Evolutionary conservation across 2,113 vertebrate species (phyloP).

Genomic region (Hipposideros armiger): DNA sequence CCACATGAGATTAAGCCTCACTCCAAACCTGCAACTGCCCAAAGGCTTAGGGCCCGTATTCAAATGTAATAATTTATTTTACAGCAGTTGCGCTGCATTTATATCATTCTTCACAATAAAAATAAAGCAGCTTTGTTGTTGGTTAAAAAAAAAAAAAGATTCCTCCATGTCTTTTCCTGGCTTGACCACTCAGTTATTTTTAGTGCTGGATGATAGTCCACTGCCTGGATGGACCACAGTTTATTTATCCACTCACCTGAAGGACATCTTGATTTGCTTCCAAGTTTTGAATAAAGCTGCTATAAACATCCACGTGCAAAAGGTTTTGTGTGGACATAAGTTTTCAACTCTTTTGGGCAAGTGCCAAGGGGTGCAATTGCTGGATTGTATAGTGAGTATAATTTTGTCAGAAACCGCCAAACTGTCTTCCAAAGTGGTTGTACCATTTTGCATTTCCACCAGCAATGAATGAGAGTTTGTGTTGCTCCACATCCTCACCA

Average conservation of each 20-base stretch:
- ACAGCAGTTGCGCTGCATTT: neutral
- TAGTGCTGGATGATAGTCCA: neutral
- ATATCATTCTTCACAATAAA: neutral
- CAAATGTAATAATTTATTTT: neutral
- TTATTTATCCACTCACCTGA: neutral
- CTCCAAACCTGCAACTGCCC: neutral
- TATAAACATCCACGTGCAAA: neutral
- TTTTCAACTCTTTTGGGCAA: neutral
- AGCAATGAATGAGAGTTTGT: neutral
- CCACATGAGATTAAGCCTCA: no score
- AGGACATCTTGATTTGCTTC: neutral
- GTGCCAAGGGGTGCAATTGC: neutral
- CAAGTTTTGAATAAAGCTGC: neutral
- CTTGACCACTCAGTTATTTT: neutral
- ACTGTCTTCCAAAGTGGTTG: neutral
- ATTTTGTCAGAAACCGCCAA: neutral
- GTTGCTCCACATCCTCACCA: neutral
- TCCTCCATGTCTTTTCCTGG: neutral
- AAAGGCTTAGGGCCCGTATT: neutral
- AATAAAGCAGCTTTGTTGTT: neutral
- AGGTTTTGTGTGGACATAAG: neutral
- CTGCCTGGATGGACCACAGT: neutral
- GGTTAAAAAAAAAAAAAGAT: neutral
- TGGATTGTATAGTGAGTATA: neutral
- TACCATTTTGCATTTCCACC: neutral